A percentile compares a stretch with the other conserved stretches of the same genome.
Conservation (phyloP, 1,140 invertebrate genomes). For the Bombus turneri region DNA sequence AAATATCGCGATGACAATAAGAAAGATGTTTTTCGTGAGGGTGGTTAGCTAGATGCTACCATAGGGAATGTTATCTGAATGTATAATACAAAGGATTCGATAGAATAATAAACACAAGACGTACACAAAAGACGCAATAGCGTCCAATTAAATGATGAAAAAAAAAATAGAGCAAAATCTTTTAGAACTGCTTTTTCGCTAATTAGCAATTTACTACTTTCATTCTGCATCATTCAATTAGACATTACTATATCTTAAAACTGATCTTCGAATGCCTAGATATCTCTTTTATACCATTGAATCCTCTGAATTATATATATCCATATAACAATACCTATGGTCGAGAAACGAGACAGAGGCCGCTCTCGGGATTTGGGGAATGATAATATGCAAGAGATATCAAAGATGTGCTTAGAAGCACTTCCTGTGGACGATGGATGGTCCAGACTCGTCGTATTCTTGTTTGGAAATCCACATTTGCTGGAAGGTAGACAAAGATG, state of each 20-base stretch:
- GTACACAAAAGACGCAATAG: conserved; percentile 62
- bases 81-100: conserved; percentile 71
- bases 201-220: conserved; percentile 1
- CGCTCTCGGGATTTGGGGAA: conserved; percentile 59
- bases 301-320: neutral
- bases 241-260: neutral
- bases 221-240: neutral
- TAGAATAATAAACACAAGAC: conserved; percentile 40
- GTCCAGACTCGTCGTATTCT: conserved; percentile 97
- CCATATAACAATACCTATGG: conserved; percentile 59
- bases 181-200: conserved; percentile 46
- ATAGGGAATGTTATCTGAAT: conserved; percentile 67
- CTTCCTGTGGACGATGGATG: conserved; percentile 97
- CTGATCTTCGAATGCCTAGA: neutral
- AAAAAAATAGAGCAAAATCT: conserved; percentile 49
- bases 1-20: conserved; percentile 59
- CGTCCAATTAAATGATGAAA: conserved; percentile 69
- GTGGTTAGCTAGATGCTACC: conserved; percentile 62
- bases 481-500: conserved; percentile 94
- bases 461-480: conserved; percentile 98
- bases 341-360: conserved; percentile 68
- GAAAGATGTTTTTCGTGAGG: conserved; percentile 60
- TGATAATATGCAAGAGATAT: conserved; percentile 66
- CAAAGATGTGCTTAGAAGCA: conserved; percentile 90
- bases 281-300: conserved; percentile 12